Percentiles rank a stretch among this genome's conserved stretches.
Conservation (phyloP, 2,888 invertebrate species). For the Alentia gelatinosa region DNA sequence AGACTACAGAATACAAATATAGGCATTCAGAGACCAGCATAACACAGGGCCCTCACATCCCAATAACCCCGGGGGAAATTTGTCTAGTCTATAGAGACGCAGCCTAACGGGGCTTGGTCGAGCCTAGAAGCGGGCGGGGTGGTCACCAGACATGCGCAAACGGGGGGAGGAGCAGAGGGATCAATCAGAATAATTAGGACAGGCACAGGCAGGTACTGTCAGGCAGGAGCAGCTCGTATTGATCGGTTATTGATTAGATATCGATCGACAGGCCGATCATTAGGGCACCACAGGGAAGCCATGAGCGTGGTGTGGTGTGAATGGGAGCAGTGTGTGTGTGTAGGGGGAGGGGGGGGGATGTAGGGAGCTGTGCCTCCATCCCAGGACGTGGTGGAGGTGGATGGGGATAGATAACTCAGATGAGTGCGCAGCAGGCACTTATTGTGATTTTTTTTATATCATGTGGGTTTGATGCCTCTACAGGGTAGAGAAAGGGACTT, state of each 20-base stretch:
- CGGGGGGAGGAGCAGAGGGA: background rate
- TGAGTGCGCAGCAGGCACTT: background rate
- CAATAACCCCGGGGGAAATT: too few species aligned
- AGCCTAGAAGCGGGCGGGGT: background rate
- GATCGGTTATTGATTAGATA: background rate
- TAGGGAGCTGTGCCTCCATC: too few species aligned
- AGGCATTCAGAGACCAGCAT: too few species aligned
- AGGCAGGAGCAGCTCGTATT: background rate
- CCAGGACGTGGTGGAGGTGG: too few species aligned
- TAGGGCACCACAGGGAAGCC: background rate
- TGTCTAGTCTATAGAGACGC: too few species aligned
- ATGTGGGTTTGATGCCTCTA: background rate
- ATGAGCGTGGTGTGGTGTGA: background rate
- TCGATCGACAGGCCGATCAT: background rate
- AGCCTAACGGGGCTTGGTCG: too few species aligned
- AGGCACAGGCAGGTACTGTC: background rate
- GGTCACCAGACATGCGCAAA: background rate
- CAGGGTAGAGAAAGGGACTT: too few species aligned
- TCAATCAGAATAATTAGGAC: conserved; percentile 20
- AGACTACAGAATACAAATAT: too few species aligned
- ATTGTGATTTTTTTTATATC: background rate
- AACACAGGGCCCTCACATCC: too few species aligned
- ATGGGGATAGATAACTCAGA: too few species aligned
- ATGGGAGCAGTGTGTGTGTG: background rate
- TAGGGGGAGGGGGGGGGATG: background rate